A percentile compares a stretch with the other conserved stretches of the same genome.
Conservation (phyloP, 2,113 vertebrate genomes). For the Dicerorhinus sumatrensis region DNA sequence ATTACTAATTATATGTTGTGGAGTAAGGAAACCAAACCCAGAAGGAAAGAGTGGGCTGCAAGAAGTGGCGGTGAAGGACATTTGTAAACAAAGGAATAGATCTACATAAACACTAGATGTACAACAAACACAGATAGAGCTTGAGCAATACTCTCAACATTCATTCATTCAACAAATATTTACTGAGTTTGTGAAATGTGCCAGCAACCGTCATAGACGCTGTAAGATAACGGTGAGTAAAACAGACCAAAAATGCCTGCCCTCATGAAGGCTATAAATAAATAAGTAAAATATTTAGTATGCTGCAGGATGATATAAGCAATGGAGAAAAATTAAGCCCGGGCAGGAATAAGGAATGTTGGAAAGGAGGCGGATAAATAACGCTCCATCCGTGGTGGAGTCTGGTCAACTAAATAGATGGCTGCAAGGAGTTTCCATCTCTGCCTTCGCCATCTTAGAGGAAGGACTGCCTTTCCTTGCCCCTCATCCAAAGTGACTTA, state of each 20-base stretch:
- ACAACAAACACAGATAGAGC: background rate
- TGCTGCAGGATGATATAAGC: background rate
- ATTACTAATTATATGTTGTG: background rate
- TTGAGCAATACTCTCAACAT: background rate
- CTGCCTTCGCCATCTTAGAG: background rate
- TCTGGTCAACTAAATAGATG: background rate
- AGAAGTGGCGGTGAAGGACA: background rate
- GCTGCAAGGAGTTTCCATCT: background rate
- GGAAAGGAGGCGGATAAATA: background rate
- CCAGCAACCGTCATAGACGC: background rate
- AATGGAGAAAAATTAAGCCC: background rate
- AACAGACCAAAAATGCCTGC: background rate
- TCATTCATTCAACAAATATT: background rate
- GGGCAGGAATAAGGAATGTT: too few species aligned
- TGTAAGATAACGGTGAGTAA: background rate
- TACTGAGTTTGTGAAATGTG: background rate
- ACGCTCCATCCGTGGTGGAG: background rate
- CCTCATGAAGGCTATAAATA: background rate
- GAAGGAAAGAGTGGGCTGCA: background rate
- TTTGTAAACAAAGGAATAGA: background rate
- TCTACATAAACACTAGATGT: background rate
- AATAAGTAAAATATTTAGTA: background rate
- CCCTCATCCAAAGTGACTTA: background rate
- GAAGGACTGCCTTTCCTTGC: background rate
- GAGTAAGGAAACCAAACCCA: background rate